Evolutionary conservation across 2,888 invertebrate species (phyloP).

Genomic region (Ochropleura plecta): DNA sequence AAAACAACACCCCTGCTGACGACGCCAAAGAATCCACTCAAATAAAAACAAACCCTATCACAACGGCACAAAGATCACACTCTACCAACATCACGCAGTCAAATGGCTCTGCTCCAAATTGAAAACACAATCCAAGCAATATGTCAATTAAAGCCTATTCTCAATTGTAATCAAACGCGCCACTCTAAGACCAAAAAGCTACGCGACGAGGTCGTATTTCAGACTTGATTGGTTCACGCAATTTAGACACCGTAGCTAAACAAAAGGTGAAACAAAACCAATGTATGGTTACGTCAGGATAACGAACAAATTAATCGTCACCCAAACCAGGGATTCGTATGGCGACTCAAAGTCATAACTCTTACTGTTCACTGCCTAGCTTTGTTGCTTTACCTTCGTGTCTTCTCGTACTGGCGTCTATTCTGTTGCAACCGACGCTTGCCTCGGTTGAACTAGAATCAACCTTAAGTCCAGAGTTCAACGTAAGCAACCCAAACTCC

Average conservation of each 20-base stretch:
- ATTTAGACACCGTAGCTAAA: constrained; percentile 63
- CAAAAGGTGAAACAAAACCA: constrained; percentile 77
- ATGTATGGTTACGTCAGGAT: constrained; percentile 87
- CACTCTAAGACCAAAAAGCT: constrained; percentile 82
- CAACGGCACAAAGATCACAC: constrained; percentile 69
- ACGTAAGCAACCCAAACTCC: constrained; percentile 77
- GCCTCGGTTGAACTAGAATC: constrained; percentile 80
- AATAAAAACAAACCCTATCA: constrained; percentile 78
- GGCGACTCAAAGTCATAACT: constrained; percentile 88
- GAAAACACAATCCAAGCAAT: constrained; percentile 83
- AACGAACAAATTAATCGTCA: constrained; percentile 81
- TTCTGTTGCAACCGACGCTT: constrained; percentile 77
- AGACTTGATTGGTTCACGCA: constrained; percentile 81
- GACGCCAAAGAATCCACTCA: constrained; percentile 67
- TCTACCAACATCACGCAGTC: constrained; percentile 73
- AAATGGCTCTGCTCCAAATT: constrained; percentile 83
- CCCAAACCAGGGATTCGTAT: constrained; percentile 88
- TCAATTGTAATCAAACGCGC: constrained; percentile 81
- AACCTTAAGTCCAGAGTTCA: constrained; percentile 72
- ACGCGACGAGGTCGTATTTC: constrained; percentile 83
- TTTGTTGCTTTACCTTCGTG: constrained; percentile 90
- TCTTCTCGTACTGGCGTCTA: constrained; percentile 87
- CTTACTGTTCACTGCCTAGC: constrained; percentile 88
- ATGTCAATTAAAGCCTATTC: constrained; percentile 86
- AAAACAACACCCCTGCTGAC: constrained; percentile 81